These are phyloP conservation scores for Mungos mungo DNA, from an alignment of 2,113 vertebrate genomes.

Conservation along the genomic window DNA sequence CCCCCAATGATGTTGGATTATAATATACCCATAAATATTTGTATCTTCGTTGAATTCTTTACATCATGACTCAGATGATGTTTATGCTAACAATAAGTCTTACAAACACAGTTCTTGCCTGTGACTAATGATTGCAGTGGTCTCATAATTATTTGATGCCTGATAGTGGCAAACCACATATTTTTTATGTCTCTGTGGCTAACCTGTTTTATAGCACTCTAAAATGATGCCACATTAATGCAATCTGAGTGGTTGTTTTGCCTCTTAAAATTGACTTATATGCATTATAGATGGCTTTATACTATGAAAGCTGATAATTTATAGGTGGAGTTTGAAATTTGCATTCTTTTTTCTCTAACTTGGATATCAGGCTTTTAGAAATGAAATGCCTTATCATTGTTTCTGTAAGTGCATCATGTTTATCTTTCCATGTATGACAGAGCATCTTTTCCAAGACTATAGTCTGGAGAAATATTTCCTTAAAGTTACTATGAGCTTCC, in stretches of 20 bases:
- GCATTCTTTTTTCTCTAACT: background rate
- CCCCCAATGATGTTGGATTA: background rate
- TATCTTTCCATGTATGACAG: background rate
- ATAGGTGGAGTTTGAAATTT: slow-evolving; percentile 17
- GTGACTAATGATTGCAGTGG: background rate
- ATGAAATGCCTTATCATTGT: background rate
- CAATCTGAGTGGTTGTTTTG: background rate
- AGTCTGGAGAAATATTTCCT: background rate
- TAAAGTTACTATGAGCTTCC: background rate
- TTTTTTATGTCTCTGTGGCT: background rate
- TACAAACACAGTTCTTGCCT: background rate
- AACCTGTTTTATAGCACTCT: slow-evolving; percentile 21
- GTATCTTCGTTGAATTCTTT: background rate
- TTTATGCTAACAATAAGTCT: background rate
- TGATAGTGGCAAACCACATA: background rate
- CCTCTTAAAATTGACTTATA: background rate
- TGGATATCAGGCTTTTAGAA: background rate
- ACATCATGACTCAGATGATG: background rate
- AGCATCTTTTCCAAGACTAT: background rate
- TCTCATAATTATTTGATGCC: background rate
- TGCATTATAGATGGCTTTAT: background rate
- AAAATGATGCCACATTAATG: background rate
- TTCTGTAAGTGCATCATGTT: background rate
- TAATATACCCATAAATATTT: background rate
- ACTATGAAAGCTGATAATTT: background rate